Conservation (phyloP, 2,797 vertebrate species). For the Mus caroli region DNA sequence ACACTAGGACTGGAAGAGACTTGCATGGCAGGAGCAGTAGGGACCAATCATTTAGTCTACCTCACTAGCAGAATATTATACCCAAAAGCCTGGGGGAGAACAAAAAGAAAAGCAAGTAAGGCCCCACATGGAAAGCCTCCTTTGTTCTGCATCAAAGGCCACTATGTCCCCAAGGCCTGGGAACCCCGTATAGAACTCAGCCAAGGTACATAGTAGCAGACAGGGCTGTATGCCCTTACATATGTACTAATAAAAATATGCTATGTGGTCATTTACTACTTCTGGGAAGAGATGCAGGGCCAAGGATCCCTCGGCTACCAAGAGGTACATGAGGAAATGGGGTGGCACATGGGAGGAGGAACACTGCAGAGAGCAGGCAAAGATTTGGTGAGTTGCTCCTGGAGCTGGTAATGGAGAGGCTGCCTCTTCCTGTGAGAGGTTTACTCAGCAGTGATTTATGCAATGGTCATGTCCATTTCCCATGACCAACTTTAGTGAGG, state of each 20-base stretch:
- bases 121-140: neutral
- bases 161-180: neutral
- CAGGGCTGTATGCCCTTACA: neutral
- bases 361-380: neutral
- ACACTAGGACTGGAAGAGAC: neutral
- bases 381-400: neutral
- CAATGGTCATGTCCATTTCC: neutral
- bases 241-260: neutral
- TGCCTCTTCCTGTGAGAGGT: constrained; percentile 3
- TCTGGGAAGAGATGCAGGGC: constrained; percentile 1
- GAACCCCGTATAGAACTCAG: neutral
- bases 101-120: constrained; percentile 59
- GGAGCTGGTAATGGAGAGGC: neutral
- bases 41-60: neutral
- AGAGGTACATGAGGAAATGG: neutral
- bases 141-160: constrained; percentile 31
- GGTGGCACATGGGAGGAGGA: neutral
- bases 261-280: neutral
- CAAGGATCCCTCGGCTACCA: constrained; percentile 10
- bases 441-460: neutral
- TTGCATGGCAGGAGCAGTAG: neutral
- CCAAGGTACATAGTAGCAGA: neutral
- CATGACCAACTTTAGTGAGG: neutral
- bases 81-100: constrained; percentile 21
- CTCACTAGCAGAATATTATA: constrained; percentile 4